Evolutionary conservation across 2,113 vertebrate species (phyloP).

Genomic region (Corythaeola cristata): DNA sequence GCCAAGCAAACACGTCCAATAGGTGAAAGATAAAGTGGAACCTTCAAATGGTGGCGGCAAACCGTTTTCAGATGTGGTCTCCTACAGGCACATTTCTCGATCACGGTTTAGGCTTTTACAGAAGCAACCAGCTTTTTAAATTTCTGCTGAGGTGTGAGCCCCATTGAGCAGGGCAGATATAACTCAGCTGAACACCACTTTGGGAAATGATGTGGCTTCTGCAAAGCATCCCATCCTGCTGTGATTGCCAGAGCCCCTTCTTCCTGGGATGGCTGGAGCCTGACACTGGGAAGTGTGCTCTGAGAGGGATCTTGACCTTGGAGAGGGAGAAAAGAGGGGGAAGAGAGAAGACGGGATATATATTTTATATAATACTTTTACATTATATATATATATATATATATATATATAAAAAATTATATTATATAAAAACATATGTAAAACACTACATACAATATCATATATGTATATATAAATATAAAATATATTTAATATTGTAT

Average conservation of each 20-base stretch:
- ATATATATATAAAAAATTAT: background rate
- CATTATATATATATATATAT: background rate
- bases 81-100: background rate
- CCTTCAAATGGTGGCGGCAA: background rate
- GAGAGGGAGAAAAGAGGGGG: rapidly evolving
- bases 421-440: background rate
- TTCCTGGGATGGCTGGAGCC: background rate
- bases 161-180: background rate
- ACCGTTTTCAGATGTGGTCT: background rate
- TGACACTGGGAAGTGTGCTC: background rate
- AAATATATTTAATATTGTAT: background rate
- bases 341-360: background rate
- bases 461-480: background rate
- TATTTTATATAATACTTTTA: background rate
- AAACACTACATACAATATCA: too few relatives aligned
- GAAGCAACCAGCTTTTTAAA: background rate
- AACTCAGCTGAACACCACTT: background rate
- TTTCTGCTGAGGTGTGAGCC: background rate
- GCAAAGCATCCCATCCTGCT: background rate
- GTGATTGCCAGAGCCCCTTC: background rate
- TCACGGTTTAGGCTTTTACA: background rate
- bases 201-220: background rate
- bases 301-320: background rate
- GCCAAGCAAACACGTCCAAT: background rate
- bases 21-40: background rate